Base-by-base conservation (phyloP, 23 tunicate species). In the Ascidia mentula region DNA sequence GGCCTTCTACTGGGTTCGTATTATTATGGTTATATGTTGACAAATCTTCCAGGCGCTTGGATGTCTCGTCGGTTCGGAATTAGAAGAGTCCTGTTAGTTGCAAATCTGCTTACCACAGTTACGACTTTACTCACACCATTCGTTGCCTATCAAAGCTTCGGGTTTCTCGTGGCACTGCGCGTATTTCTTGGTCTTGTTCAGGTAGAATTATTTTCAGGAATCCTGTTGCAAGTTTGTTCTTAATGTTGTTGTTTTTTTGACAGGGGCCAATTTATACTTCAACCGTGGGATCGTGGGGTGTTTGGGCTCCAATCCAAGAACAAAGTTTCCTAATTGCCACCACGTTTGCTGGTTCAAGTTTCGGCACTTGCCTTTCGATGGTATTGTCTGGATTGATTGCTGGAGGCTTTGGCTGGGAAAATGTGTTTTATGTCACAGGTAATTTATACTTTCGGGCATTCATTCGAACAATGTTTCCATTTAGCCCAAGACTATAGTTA, bases 401-500 rank as follows among this genome's bases (percentile, higher is more conserved):
- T 22, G 87, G 73, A 7, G 39, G 46, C 6, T 45, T 77, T 0
- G 96, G 96, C 30, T 90, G 96, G 96, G 96, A 90, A 77, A 87
- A 79, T 13, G 90, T 90, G 6, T 90, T 84, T 72, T 90, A 90
- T 74, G 20, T 90, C 28, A 85, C 96, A 76, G 96, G 96, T 85
- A 70, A 7, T 69, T 69, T 69, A 9, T 42, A 9, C 53, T 42
- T 42, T 42, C 53, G 15, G 15, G 53, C 15, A 42, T 15, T 42
- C 15, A 12, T 42, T 42, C 15, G 53, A 42, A 42, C 53, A 15
- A n/a, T n/a, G n/a, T n/a, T n/a, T n/a, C n/a, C n/a, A n/a, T n/a
- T n/a, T n/a, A n/a, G n/a, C n/a, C n/a, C n/a, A n/a, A n/a, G n/a
- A n/a, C n/a, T n/a, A n/a, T n/a, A n/a, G n/a, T n/a, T n/a, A n/a